These are phyloP conservation scores for Drosophila anceps DNA, from an alignment of 2,888 invertebrate species.

Conservation along the genomic window DNA sequence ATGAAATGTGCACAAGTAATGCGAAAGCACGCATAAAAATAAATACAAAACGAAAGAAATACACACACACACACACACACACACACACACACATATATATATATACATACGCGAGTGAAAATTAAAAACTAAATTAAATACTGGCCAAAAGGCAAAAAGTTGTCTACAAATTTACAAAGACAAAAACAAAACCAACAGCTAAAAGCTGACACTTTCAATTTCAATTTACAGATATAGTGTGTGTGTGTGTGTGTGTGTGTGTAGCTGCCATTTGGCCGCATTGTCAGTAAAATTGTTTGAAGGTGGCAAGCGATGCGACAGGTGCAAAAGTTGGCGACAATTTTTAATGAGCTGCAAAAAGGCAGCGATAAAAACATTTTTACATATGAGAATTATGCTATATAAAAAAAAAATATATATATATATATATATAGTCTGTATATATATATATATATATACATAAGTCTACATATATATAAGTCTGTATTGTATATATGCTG, in stretches of 20 bases:
- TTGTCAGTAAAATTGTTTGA: slow-evolving; percentile 72
- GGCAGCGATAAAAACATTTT: slow-evolving; percentile 41
- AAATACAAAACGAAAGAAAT: slow-evolving; percentile 35
- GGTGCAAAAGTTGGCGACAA: slow-evolving; percentile 79
- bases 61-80: slow-evolving; percentile 1
- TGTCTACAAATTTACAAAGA: slow-evolving; percentile 69
- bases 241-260: slow-evolving; percentile 22
- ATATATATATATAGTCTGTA: slow-evolving; percentile 1
- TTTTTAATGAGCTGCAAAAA: slow-evolving; percentile 80
- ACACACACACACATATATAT: slow-evolving; percentile 1
- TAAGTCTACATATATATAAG: no score
- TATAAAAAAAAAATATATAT: not conserved
- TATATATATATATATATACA: not conserved
- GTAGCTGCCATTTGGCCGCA: slow-evolving; percentile 58
- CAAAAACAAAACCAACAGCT: slow-evolving; percentile 48
- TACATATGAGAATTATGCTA: not conserved
- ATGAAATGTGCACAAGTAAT: slow-evolving; percentile 64
- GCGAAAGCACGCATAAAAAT: slow-evolving; percentile 58
- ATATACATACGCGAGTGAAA: slow-evolving; percentile 24
- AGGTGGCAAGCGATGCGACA: slow-evolving; percentile 73
- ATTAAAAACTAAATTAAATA: slow-evolving; percentile 64
- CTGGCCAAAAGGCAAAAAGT: slow-evolving; percentile 39
- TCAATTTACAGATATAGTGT: slow-evolving; percentile 48
- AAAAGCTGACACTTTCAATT: slow-evolving; percentile 72
- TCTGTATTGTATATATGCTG: not conserved